A percentile compares a stretch with the other conserved stretches of the same genome.
These are phyloP conservation scores for Triops cancriformis DNA, from an alignment of 1,140 invertebrate genomes.

Conservation along the genomic window DNA sequence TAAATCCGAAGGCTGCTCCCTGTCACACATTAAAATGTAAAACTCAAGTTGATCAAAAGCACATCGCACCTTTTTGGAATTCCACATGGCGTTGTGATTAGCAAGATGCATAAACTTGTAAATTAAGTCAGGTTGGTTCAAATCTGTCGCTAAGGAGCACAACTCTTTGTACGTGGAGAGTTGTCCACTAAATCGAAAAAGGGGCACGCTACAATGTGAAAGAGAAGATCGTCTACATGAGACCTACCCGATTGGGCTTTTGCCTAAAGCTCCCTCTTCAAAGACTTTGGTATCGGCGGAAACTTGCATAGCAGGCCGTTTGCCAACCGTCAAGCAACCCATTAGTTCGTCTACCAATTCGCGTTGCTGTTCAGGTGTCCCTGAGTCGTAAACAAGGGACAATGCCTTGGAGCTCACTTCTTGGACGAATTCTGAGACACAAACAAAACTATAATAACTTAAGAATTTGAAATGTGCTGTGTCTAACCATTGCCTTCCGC, in stretches of 20 bases:
- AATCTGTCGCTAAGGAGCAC: constrained; percentile 81
- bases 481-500: constrained; percentile 62
- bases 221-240: constrained; percentile 1
- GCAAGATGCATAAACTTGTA: constrained; percentile 93
- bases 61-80: constrained; percentile 54
- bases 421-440: constrained; percentile 60
- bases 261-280: constrained; percentile 74
- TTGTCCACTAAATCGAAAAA: constrained; percentile 51
- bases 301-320: constrained; percentile 57
- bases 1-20: constrained; percentile 86
- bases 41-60: neutral
- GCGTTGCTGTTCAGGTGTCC: constrained; percentile 57
- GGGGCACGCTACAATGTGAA: neutral
- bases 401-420: constrained; percentile 85
- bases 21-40: constrained; percentile 35
- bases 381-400: constrained; percentile 74
- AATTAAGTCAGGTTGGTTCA: constrained; percentile 87
- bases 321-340: constrained; percentile 66
- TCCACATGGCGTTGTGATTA: constrained; percentile 89
- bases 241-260: constrained; percentile 67
- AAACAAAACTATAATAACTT: constrained; percentile 30
- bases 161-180: constrained; percentile 88
- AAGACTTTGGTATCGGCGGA: constrained; percentile 75
- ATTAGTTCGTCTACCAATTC: constrained; percentile 66
- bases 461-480: neutral